Percentiles rank a stretch among this genome's conserved stretches.
Evolutionary conservation across 2,113 vertebrate species (phyloP).

Genomic region (Pseudorectes ferrugineus): DNA sequence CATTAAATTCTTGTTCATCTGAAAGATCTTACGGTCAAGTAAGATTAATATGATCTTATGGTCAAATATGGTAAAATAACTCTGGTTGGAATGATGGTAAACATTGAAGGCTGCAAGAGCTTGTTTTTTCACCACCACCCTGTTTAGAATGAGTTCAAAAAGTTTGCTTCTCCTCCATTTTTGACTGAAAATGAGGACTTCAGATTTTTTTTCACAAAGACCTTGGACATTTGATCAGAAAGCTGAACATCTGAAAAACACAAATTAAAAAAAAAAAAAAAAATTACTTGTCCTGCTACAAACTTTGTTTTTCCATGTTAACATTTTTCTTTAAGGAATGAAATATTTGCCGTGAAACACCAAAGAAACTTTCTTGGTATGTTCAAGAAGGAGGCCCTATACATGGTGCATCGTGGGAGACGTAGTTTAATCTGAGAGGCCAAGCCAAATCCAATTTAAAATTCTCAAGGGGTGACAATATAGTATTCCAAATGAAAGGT

Average conservation of each 20-base stretch:
- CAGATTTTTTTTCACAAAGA: background rate
- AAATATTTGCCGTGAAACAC: background rate
- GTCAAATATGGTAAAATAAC: background rate
- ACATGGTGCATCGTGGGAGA: background rate
- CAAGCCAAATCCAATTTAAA: background rate
- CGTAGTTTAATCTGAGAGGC: background rate
- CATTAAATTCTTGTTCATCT: background rate
- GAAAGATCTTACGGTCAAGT: background rate
- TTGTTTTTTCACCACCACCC: background rate
- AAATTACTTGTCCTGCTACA: background rate
- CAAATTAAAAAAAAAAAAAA: background rate
- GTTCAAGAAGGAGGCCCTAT: background rate
- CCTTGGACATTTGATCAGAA: background rate
- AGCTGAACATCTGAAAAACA: background rate
- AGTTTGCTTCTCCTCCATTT: background rate
- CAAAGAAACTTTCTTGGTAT: background rate
- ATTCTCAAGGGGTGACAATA: background rate
- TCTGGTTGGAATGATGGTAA: background rate
- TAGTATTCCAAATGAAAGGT: background rate
- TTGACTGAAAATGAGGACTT: background rate
- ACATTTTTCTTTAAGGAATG: background rate
- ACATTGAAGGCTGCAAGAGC: background rate
- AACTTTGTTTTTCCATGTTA: background rate
- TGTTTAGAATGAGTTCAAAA: background rate
- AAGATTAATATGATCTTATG: background rate